A percentile compares a stretch with the other conserved stretches of the same genome.
Conservation (phyloP, 2,888 invertebrate genomes). For the Ametastegia equiseti region DNA sequence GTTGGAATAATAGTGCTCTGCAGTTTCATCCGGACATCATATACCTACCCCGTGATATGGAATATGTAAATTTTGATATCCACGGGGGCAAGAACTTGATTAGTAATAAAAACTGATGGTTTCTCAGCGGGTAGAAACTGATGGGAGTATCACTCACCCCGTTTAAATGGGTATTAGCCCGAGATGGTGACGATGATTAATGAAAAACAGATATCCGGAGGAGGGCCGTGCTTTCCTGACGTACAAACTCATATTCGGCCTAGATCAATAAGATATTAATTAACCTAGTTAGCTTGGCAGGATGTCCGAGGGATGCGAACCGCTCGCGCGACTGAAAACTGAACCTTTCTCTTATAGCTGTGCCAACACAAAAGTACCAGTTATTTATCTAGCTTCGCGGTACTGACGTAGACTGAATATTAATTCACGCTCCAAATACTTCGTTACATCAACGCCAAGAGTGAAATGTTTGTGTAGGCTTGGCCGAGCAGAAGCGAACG, state of each 20-base stretch:
- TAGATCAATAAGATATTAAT: slow-evolving; percentile 46
- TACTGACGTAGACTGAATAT: slow-evolving; percentile 28
- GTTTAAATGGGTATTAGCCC: background rate
- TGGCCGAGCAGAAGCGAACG: background rate
- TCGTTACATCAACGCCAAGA: slow-evolving; percentile 38
- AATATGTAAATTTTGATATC: background rate
- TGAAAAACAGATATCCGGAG: slow-evolving; percentile 43
- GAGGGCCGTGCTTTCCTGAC: background rate
- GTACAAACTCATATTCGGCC: slow-evolving; percentile 26
- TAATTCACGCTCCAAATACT: slow-evolving; percentile 37
- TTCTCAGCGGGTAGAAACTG: background rate
- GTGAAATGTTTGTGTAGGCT: slow-evolving; percentile 27
- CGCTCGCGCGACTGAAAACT: background rate
- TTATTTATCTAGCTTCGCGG: background rate
- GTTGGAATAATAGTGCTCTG: background rate
- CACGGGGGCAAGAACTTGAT: background rate
- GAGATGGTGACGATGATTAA: slow-evolving; percentile 37
- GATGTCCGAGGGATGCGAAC: slow-evolving; percentile 24
- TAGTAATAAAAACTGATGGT: slow-evolving; percentile 19
- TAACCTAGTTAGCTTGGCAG: slow-evolving; percentile 40
- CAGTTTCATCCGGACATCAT: background rate
- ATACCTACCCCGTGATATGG: background rate
- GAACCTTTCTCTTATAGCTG: slow-evolving; percentile 10
- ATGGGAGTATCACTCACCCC: background rate
- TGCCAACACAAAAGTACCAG: slow-evolving; percentile 8